Evolutionary conservation across 2,888 invertebrate genomes (phyloP).

Genomic region (Lasioglossum marginatum): DNA sequence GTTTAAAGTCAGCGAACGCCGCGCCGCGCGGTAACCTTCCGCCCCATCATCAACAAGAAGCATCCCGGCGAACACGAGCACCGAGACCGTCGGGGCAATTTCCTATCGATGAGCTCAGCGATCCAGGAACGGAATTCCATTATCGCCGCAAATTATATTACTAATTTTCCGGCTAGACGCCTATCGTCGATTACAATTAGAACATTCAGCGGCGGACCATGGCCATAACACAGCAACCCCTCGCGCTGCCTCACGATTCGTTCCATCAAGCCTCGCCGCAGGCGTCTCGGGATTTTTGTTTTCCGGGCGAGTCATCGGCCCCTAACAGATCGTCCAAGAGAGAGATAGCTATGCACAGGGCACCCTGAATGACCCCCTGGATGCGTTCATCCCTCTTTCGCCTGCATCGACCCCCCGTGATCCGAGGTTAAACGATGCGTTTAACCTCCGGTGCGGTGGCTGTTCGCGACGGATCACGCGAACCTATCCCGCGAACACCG

Average conservation of each 20-base stretch:
- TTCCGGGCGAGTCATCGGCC: neutral
- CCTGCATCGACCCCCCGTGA: slow-evolving; percentile 39
- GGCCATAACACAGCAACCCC: slow-evolving; percentile 12
- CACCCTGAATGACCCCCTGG: slow-evolving; percentile 17
- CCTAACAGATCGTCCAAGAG: neutral
- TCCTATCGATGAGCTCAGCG: slow-evolving; percentile 19
- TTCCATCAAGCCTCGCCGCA: slow-evolving; percentile 17
- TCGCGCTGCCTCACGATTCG: slow-evolving; percentile 8
- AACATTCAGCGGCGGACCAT: slow-evolving; percentile 13
- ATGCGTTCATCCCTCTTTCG: slow-evolving; percentile 26
- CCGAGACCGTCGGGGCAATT: slow-evolving; percentile 25
- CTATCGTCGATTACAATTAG: slow-evolving; percentile 31
- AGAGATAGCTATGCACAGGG: neutral
- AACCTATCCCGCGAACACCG: slow-evolving; percentile 21
- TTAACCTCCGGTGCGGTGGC: slow-evolving; percentile 65
- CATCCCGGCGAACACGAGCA: slow-evolving; percentile 25
- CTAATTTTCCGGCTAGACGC: slow-evolving; percentile 21
- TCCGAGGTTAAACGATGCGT: slow-evolving; percentile 66
- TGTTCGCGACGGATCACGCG: slow-evolving; percentile 66
- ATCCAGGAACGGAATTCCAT: slow-evolving; percentile 46
- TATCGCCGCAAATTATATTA: slow-evolving; percentile 47
- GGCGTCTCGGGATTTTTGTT: neutral
- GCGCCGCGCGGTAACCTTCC: slow-evolving; percentile 12
- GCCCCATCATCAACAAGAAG: slow-evolving; percentile 22
- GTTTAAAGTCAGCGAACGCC: neutral